Evolutionary conservation across 2,113 vertebrate genomes (phyloP).

Genomic region (Anthoscopus minutus): DNA sequence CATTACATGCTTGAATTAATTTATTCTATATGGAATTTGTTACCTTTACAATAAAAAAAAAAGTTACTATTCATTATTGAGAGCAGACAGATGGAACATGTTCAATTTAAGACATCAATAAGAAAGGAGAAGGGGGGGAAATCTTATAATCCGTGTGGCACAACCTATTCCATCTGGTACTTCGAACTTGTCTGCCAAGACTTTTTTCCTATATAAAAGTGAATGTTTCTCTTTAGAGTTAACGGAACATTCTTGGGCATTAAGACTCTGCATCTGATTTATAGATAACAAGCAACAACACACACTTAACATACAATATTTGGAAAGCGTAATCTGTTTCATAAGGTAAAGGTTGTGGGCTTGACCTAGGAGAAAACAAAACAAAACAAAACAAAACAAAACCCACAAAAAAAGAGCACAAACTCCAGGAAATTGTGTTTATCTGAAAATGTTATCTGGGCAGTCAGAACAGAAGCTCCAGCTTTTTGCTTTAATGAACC

Average conservation of each 20-base stretch:
- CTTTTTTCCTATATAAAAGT: slow-evolving; percentile 75
- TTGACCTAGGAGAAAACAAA: slow-evolving; percentile 47
- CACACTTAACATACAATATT: slow-evolving; percentile 62
- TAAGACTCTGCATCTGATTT: slow-evolving; percentile 68
- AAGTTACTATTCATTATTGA: slow-evolving; percentile 73
- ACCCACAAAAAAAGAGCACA: background rate
- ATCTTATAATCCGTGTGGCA: slow-evolving; percentile 71
- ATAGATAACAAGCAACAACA: slow-evolving; percentile 65
- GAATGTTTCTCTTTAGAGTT: slow-evolving; percentile 68
- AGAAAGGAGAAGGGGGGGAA: slow-evolving; percentile 47
- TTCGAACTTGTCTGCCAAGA: slow-evolving; percentile 74
- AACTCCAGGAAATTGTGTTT: slow-evolving; percentile 52
- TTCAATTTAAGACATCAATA: slow-evolving; percentile 78
- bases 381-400: background rate
- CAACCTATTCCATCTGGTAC: slow-evolving; percentile 75
- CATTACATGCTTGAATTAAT: slow-evolving; percentile 79
- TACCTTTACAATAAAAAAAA: slow-evolving; percentile 75
- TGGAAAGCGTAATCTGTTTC: slow-evolving; percentile 56
- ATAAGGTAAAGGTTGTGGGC: slow-evolving; percentile 45
- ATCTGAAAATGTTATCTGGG: slow-evolving; percentile 59
- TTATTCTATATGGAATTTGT: slow-evolving; percentile 75
- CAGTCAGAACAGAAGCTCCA: slow-evolving; percentile 57
- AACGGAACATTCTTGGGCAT: slow-evolving; percentile 71
- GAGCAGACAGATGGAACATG: slow-evolving; percentile 78
- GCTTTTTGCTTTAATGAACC: slow-evolving; percentile 59